Conservation (phyloP, 2,113 vertebrate species). For the Myiozetetes cayanensis region DNA sequence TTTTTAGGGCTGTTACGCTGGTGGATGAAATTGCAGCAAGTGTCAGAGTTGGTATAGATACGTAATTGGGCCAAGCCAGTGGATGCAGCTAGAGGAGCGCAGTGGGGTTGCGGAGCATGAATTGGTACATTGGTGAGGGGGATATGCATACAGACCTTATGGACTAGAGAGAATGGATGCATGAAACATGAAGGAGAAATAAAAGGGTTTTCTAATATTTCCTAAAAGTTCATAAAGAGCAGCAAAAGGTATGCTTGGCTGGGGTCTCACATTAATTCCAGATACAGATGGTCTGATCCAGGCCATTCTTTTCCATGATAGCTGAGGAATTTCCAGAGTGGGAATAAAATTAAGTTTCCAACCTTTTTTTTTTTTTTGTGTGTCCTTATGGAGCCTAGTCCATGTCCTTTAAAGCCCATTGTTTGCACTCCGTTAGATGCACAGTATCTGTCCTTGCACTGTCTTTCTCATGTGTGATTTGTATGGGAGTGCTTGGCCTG, state of each 20-base stretch:
- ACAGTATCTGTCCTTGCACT: neutral
- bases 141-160: neutral
- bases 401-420: neutral
- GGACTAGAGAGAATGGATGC: neutral
- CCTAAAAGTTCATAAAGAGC: neutral
- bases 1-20: neutral
- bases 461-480: neutral
- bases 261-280: neutral
- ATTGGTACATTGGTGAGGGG: neutral
- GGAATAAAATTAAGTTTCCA: neutral
- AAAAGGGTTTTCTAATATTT: neutral
- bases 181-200: neutral
- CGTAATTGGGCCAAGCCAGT: neutral
- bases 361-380: neutral
- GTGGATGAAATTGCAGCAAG: neutral
- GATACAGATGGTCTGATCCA: neutral
- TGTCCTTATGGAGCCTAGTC: neutral
- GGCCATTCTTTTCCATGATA: neutral
- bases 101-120: neutral
- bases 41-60: neutral
- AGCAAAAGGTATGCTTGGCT: neutral
- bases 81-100: neutral
- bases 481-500: neutral
- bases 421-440: neutral
- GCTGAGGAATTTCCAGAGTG: neutral